Evolutionary conservation across 1,140 invertebrate species (phyloP), one percentile per base, ranked within the genome.

Genomic region (Brachionus asplanchnoidis): DNA sequence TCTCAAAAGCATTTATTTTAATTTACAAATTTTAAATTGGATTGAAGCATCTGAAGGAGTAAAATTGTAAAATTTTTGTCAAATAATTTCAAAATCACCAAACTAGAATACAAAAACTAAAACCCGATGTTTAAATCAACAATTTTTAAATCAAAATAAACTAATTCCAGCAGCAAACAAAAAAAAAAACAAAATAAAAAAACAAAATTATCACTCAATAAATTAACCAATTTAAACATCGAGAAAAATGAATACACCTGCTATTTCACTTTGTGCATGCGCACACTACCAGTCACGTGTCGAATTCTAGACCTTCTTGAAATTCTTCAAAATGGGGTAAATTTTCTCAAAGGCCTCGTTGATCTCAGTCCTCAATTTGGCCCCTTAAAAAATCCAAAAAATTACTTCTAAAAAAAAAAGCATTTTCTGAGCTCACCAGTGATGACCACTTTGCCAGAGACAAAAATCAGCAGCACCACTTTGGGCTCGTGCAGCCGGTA

Each of bases 311-410:
- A 82, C 82, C 44, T 84, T 84, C 17, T 84, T 84, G 89, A 99
- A 99, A 90, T 96, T 96, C 90, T 99, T 99, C 85, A 99, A 90
- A 89, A 99, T 99, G 40, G 98, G 98, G 91, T 99, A 99, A 88
- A 99, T 99, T 89, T 98, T 98, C 88, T 99, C 96, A 92, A 99
- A 99, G 2, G 98, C 98, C 91, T 99, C 97, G 90, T 99, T 98
- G 85, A 99, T 99, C 92, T 99, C 97, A 91, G 94, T 93, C 86
- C 97, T 91, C 12, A 98, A 95, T 93, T 99, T 99, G 44, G 97
- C 98, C 87, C 98, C 97, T 94, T 90, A 86, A 87, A 87, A 87
- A 87, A 17, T 87, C 87, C 87, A 84, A 87, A 86, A 53, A 56
- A 36, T 36, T 36, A 36, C 6, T 36, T 36, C 5, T 36, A 2